These are phyloP conservation scores for Physella acuta DNA, from an alignment of 1,140 invertebrate species.

Conservation along the genomic window DNA sequence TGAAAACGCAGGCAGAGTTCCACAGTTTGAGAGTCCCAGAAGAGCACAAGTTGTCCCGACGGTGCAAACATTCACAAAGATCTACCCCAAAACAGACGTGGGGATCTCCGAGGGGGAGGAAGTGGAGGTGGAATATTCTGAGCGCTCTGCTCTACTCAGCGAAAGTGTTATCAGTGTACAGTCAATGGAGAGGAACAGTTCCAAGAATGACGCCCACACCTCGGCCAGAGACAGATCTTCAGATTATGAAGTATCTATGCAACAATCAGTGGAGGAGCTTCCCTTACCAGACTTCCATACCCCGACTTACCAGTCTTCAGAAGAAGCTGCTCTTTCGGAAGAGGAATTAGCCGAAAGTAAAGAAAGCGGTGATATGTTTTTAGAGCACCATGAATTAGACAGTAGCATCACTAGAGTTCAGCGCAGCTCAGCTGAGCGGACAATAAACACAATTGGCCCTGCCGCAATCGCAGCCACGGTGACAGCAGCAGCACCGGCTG, in stretches of 20 bases:
- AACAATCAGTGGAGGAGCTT: background rate
- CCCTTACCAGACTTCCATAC: background rate
- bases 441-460: conserved; percentile 1
- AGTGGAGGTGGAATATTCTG: conserved; percentile 2
- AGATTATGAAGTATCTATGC: conserved; percentile 14
- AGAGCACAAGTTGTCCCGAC: background rate
- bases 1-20: background rate
- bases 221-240: background rate
- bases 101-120: background rate
- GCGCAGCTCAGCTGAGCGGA: background rate
- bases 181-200: background rate
- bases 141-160: conserved; percentile 3
- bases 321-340: background rate
- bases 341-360: background rate
- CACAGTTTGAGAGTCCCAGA: background rate
- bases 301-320: background rate
- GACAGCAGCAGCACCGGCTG: conserved; percentile 6
- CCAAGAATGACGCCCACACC: background rate
- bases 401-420: background rate
- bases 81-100: background rate
- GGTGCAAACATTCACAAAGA: conserved; percentile 4
- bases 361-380: background rate
- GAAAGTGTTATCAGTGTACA: background rate
- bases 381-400: background rate
- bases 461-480: conserved; percentile 15